Evolutionary conservation across 2,113 vertebrate species (phyloP), one percentile per base, ranked within the genome.

Genomic region (Mesocricetus auratus): DNA sequence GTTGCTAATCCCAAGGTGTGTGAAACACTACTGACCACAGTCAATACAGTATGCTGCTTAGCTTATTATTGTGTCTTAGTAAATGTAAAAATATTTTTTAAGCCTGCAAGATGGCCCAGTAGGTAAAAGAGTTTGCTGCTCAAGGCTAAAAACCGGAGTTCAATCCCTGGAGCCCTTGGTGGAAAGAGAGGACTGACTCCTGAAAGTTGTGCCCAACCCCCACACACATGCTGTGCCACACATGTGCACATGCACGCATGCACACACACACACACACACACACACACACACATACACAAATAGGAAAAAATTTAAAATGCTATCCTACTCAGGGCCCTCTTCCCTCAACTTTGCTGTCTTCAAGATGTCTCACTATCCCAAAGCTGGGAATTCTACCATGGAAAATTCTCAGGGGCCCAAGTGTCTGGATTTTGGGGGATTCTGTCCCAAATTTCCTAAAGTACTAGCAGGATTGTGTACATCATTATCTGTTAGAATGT

Each of bases 401-500:
- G 86, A 85, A 21, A 60, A 53, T 95, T 86, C 79, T 62, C 12
- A 87, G 82, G 31, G 78, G 42, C 7, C 56, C 36, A 66, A 39
- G 8, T 62, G 53, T 90, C 58, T 92, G 60, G 77, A 77, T 92
- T n/a, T 87, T 94, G 88, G 85, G 81, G 85, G 6, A 42, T n/a
- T n/a, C n/a, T 19, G 2, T 81, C 87, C 16, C 31, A 68, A 79
- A 47, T 21, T n/a, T n/a, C n/a, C n/a, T n/a, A n/a, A n/a, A n/a
- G n/a, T 91, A 94, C 83, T 68, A 94, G 64, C 19, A 79, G 60
- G 62, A 19, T 29, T 79, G 85, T 92, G 73, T n/a, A n/a, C 50
- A 36, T 96, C 95, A 81, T n/a, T n/a, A n/a, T 91, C 24, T 22
- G 47, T 26, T 15, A 36, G 85, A 87, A 69, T 97, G 88, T 39